These are phyloP conservation scores for Mionectes olivaceus DNA, from an alignment of 2,797 vertebrate genomes.

Conservation along the genomic window DNA sequence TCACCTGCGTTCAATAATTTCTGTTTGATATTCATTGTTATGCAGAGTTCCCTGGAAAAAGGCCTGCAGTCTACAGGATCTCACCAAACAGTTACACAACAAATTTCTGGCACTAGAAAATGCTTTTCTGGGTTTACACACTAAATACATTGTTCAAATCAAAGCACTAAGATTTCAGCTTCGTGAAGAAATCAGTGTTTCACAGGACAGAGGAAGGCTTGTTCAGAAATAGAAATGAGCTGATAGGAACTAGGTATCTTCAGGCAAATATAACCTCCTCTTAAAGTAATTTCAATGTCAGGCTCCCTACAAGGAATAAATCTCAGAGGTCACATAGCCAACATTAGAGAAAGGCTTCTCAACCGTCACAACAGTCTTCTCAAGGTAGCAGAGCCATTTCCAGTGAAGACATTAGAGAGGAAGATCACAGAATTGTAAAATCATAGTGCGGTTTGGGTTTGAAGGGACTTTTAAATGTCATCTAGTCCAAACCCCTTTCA, in stretches of 20 bases:
- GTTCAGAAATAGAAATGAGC: not conserved
- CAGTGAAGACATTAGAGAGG: not conserved
- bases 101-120: constrained; percentile 17
- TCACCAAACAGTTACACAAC: constrained; percentile 6
- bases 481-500: not conserved
- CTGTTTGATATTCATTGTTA: constrained; percentile 51
- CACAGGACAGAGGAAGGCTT: not conserved
- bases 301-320: not conserved
- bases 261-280: not conserved
- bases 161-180: not conserved
- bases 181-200: not conserved
- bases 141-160: not conserved
- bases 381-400: not conserved
- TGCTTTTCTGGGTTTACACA: not conserved
- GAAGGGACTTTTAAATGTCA: not conserved
- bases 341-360: not conserved
- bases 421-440: not conserved
- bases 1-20: constrained; percentile 39
- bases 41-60: not conserved
- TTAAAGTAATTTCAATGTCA: not conserved
- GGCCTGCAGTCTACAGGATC: not conserved
- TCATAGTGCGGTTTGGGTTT: not conserved
- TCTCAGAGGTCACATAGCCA: not conserved
- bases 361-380: not conserved
- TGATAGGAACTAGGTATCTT: not conserved